Percentiles rank a stretch among this genome's conserved stretches.
These are phyloP conservation scores for Corella eumyota DNA, from an alignment of 23 tunicate genomes.

Conservation along the genomic window DNA sequence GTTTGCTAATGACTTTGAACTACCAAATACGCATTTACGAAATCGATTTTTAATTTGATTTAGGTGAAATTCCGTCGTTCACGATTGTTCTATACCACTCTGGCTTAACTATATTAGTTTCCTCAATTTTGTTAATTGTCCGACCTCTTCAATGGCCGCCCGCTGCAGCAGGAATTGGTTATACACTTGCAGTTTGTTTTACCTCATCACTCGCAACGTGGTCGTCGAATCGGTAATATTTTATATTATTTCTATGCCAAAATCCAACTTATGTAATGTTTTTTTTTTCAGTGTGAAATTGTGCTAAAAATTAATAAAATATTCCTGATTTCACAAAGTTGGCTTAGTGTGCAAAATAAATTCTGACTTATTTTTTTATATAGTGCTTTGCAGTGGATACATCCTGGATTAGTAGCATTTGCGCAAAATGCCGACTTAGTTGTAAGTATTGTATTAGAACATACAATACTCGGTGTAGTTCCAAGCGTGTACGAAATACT, in stretches of 20 bases:
- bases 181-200: conserved; percentile 40
- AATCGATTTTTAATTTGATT: too few relatives aligned
- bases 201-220: conserved; percentile 70
- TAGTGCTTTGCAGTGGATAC: conserved; percentile 59
- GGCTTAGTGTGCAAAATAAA: too few relatives aligned
- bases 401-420: conserved; percentile 61
- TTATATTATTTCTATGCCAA: too few relatives aligned
- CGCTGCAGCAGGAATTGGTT: conserved; percentile 37
- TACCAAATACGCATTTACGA: too few relatives aligned
- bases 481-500: conserved; percentile 41
- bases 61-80: conserved; percentile 52
- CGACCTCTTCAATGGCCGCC: conserved; percentile 54
- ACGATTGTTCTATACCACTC: conserved; percentile 63
- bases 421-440: conserved; percentile 73
- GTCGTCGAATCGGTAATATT: conserved; percentile 53
- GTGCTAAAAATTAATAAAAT: too few relatives aligned
- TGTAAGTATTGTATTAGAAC: conserved; percentile 60
- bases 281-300: too few relatives aligned
- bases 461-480: conserved; percentile 29
- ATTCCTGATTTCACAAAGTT: too few relatives aligned
- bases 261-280: too few relatives aligned
- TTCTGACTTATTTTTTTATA: not conserved
- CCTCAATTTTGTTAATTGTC: conserved; percentile 26
- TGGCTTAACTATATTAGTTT: conserved; percentile 22
- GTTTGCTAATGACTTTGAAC: too few relatives aligned